Evolutionary conservation across 2,888 invertebrate species (phyloP).

Genomic region (Apotomis capreana): DNA sequence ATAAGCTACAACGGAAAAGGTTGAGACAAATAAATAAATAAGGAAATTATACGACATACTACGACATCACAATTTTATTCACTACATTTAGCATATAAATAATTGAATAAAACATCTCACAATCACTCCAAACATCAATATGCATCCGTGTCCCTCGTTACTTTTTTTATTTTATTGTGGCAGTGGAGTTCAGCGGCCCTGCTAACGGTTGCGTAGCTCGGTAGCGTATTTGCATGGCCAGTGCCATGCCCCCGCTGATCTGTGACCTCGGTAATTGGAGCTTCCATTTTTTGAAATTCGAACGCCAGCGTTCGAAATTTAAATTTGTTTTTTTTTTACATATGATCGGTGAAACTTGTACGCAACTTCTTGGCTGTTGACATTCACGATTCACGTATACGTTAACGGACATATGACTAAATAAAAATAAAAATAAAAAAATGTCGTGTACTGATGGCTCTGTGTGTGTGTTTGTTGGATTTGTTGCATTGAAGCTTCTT

Average conservation of each 20-base stretch:
- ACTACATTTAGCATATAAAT: background rate
- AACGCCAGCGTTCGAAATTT: conserved; percentile 44
- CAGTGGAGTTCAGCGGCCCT: conserved; percentile 50
- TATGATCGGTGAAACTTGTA: no score
- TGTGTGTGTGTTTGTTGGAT: no score
- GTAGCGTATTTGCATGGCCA: conserved; percentile 68
- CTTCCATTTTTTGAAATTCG: conserved; percentile 54
- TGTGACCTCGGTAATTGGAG: conserved; percentile 68
- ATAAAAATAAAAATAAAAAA: no score
- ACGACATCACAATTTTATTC: background rate
- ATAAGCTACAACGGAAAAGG: no score
- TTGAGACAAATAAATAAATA: no score
- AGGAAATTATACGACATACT: no score
- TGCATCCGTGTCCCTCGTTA: conserved; percentile 26
- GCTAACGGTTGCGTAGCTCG: conserved; percentile 69
- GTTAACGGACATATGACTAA: no score
- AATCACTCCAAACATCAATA: conserved; percentile 23
- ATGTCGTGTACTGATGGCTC: no score
- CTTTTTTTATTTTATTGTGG: conserved; percentile 23
- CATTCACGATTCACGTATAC: no score
- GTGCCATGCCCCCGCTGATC: conserved; percentile 68
- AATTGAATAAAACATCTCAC: conserved; percentile 11
- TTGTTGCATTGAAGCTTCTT: no score
- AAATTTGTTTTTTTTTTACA: conserved; percentile 33
- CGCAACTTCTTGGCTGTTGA: no score